These are phyloP conservation scores for Girardinus metallicus DNA, from an alignment of 2,797 vertebrate species.

Conservation along the genomic window DNA sequence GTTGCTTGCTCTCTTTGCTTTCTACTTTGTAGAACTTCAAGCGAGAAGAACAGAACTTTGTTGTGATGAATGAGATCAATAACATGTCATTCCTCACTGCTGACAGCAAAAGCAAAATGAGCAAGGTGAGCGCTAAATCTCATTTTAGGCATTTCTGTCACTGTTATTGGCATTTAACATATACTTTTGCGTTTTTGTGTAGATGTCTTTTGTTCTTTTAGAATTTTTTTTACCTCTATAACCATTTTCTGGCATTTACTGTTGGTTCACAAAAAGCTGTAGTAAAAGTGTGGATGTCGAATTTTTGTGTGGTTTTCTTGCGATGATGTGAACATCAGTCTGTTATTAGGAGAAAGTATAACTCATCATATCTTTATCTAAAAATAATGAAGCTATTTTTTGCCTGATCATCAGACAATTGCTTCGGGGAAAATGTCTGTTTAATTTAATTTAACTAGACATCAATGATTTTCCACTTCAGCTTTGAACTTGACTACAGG, in stretches of 20 bases:
- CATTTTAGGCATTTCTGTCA: background rate
- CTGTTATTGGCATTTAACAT: background rate
- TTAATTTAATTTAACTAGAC: background rate
- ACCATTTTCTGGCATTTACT: slow-evolving; percentile 20
- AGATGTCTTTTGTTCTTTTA: background rate
- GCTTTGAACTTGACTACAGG: background rate
- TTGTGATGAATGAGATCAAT: slow-evolving; percentile 97
- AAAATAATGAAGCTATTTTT: background rate
- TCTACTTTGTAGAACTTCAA: slow-evolving; percentile 80
- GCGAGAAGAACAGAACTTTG: slow-evolving; percentile 93
- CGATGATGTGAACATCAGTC: background rate
- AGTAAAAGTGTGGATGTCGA: background rate
- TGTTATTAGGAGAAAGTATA: background rate
- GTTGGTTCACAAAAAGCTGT: background rate
- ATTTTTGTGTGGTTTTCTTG: slow-evolving; percentile 2
- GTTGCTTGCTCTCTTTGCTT: slow-evolving; percentile 4
- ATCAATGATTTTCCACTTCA: background rate
- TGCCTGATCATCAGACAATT: background rate
- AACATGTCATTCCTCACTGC: slow-evolving; percentile 99
- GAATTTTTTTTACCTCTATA: slow-evolving; percentile 16
- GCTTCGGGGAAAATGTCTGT: background rate
- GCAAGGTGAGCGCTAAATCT: slow-evolving; percentile 83
- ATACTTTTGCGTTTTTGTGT: slow-evolving; percentile 6
- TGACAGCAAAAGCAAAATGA: slow-evolving; percentile 98
- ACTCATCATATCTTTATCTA: background rate